These are phyloP conservation scores for Promerops cafer DNA, from an alignment of 2,113 vertebrate species.

Conservation along the genomic window DNA sequence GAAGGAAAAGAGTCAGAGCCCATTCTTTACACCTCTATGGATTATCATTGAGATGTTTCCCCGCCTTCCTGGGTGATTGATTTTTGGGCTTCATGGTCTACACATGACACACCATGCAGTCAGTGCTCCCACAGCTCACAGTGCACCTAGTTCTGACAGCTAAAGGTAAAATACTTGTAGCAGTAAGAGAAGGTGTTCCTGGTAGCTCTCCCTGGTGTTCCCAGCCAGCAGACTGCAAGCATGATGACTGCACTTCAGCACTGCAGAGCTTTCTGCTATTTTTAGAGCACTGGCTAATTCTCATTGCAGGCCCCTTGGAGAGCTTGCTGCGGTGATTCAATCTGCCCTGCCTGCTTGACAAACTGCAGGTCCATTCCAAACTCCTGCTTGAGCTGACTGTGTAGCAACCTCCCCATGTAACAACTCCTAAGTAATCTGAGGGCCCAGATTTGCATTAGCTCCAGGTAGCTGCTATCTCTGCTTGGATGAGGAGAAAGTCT, in stretches of 20 bases:
- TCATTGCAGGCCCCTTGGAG: background rate
- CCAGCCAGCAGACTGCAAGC: background rate
- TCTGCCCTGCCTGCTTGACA: background rate
- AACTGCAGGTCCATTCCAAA: background rate
- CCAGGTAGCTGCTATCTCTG: background rate
- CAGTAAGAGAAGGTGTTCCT: background rate
- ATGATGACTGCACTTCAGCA: background rate
- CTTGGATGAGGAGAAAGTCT: background rate
- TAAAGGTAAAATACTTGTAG: background rate
- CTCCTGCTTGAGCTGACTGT: background rate
- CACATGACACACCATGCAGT: background rate
- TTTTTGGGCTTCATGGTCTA: background rate
- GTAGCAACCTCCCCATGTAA: background rate
- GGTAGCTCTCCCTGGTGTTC: background rate
- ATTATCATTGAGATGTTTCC: background rate
- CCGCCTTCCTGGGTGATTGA: accelerated
- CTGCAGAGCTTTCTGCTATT: background rate
- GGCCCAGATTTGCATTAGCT: background rate
- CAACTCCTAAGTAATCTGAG: background rate
- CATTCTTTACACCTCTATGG: background rate
- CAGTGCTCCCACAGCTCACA: background rate
- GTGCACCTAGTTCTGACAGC: background rate
- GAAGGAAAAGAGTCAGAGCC: background rate
- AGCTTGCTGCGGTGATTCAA: background rate
- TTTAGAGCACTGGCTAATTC: background rate